phyloP scores from a whole-genome alignment of 2,888 invertebrate species.

The Timema podura region DNA sequence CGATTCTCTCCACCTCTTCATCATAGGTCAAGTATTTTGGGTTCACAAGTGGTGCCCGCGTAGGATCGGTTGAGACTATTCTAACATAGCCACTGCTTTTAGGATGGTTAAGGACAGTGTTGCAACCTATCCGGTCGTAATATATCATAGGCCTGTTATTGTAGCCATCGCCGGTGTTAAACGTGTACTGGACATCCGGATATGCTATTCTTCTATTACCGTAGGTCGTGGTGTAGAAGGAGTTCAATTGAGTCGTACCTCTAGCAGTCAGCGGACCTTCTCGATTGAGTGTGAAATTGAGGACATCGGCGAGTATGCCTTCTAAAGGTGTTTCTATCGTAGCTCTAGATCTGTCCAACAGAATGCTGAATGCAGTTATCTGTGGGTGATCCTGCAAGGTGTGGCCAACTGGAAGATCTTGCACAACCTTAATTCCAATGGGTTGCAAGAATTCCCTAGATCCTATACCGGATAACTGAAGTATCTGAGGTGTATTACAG shows the following conservation, averaged over 20 bases:
- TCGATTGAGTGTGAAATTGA: neutral
- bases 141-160: neutral
- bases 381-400: constrained; percentile 60
- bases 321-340: too few relatives aligned
- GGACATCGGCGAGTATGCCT: neutral
- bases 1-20: neutral
- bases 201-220: neutral
- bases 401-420: constrained; percentile 76
- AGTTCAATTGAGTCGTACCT: neutral
- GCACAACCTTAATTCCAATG: constrained; percentile 71
- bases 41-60: neutral
- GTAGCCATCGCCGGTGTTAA: neutral
- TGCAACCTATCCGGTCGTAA: neutral
- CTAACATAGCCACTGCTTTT: neutral
- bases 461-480: constrained; percentile 89
- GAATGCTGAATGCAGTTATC: neutral
- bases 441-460: constrained; percentile 67
- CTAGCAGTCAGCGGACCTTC: constrained; percentile 3
- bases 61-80: neutral
- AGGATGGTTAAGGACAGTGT: neutral
- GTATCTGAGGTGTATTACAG: constrained; percentile 50
- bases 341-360: neutral
- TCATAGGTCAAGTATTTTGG: neutral
- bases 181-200: neutral
- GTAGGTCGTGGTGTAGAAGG: neutral